phyloP scores from a whole-genome alignment of 2,888 invertebrate genomes.

The Epinotia demarniana region DNA sequence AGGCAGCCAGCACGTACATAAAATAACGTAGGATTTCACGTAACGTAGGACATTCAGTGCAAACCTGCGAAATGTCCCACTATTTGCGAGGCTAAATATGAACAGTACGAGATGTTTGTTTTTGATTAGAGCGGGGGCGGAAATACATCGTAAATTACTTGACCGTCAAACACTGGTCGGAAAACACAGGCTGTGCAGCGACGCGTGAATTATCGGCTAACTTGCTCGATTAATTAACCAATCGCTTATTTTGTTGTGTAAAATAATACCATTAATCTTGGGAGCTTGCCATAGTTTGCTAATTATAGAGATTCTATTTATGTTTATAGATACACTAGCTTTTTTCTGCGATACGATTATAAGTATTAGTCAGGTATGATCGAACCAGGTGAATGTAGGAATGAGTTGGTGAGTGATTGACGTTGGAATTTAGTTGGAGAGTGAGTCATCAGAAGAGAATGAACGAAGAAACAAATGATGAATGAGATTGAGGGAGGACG shows the following conservation, averaged over 20 bases:
- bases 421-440: no score
- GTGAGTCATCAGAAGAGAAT: no score
- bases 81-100: not conserved
- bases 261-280: not conserved
- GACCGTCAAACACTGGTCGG: conserved; percentile 16
- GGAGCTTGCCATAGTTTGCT: not conserved
- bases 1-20: no score
- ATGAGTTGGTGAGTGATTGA: no score
- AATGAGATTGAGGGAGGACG: no score
- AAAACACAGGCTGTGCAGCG: conserved; percentile 22
- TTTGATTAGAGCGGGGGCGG: conserved; percentile 10
- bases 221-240: conserved; percentile 22
- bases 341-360: no score
- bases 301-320: no score
- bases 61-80: not conserved
- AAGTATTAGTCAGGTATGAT: no score
- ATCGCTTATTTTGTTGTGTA: conserved; percentile 20
- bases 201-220: conserved; percentile 25
- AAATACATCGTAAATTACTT: conserved; percentile 26
- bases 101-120: not conserved
- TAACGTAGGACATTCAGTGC: not conserved
- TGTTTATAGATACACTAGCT: no score
- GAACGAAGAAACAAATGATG: no score
- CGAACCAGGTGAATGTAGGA: no score
- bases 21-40: not conserved